Conservation (phyloP, 2,113 vertebrate genomes). For the Chloebia gouldiae region DNA sequence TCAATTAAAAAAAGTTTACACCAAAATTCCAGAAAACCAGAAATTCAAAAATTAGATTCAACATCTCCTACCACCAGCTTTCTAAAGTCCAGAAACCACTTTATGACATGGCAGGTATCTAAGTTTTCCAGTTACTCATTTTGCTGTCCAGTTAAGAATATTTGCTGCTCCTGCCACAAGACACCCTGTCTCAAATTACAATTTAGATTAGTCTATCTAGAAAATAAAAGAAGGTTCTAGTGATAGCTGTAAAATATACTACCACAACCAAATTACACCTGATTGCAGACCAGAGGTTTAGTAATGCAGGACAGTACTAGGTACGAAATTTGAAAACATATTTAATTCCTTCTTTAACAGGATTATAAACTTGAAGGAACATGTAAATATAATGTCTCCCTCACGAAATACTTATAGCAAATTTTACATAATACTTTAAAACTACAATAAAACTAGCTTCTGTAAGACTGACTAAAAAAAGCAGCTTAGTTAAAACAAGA, state of each 20-base stretch:
- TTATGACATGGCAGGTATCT: neutral
- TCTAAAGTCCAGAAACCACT: neutral
- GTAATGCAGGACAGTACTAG: fast-evolving
- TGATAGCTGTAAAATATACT: neutral
- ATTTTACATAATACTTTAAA: neutral
- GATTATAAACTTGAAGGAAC: neutral
- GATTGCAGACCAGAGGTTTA: neutral
- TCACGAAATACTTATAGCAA: fast-evolving
- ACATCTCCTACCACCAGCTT: neutral
- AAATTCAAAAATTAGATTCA: neutral
- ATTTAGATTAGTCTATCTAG: neutral
- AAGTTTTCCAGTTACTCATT: neutral
- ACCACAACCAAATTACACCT: neutral
- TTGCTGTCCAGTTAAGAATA: neutral
- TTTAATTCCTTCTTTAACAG: neutral
- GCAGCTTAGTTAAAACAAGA: fast-evolving
- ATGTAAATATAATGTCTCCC: fast-evolving
- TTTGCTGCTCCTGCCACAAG: neutral
- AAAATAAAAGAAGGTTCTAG: neutral
- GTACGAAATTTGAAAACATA: fast-evolving
- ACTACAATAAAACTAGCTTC: neutral
- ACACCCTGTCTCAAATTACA: neutral
- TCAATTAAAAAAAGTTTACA: neutral
- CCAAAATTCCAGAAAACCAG: fast-evolving
- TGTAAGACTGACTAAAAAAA: neutral